Conservation (phyloP, 1,140 invertebrate species). For the Kradibia gibbosae region DNA sequence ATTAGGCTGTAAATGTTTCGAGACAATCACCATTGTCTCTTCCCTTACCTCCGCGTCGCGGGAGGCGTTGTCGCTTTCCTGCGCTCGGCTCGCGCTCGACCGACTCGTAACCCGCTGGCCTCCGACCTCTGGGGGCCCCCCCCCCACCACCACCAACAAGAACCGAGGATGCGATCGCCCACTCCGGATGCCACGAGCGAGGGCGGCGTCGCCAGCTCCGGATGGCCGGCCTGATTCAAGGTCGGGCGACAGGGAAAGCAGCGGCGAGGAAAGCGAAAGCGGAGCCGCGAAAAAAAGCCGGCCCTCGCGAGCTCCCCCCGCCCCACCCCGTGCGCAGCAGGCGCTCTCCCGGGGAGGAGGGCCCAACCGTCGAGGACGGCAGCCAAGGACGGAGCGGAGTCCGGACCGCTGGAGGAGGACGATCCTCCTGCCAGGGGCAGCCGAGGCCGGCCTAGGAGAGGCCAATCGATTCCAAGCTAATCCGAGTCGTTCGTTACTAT, state of each 20-base stretch:
- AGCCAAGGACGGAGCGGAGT: neutral
- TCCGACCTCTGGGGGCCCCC: neutral
- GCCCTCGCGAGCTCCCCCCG: neutral
- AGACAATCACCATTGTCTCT: conserved; percentile 74
- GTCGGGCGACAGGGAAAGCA: conserved; percentile 9
- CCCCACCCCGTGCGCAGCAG: neutral
- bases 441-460: neutral
- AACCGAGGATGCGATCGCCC: neutral
- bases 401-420: too few species aligned
- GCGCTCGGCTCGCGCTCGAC: neutral
- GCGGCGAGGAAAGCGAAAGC: conserved; percentile 19
- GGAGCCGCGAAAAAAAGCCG: conserved; percentile 18
- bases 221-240: conserved; percentile 7
- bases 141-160: neutral
- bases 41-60: conserved; percentile 54
- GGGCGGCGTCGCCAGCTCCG: neutral
- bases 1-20: conserved; percentile 74
- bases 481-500: neutral
- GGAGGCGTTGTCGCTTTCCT: conserved; percentile 32
- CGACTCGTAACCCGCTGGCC: neutral
- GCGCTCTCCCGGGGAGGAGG: neutral
- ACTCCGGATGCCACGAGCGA: neutral
- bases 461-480: neutral
- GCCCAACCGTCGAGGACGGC: neutral
- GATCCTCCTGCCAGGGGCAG: neutral